Conservation (phyloP, 2,113 vertebrate genomes). For the Orthonyx spaldingii region DNA sequence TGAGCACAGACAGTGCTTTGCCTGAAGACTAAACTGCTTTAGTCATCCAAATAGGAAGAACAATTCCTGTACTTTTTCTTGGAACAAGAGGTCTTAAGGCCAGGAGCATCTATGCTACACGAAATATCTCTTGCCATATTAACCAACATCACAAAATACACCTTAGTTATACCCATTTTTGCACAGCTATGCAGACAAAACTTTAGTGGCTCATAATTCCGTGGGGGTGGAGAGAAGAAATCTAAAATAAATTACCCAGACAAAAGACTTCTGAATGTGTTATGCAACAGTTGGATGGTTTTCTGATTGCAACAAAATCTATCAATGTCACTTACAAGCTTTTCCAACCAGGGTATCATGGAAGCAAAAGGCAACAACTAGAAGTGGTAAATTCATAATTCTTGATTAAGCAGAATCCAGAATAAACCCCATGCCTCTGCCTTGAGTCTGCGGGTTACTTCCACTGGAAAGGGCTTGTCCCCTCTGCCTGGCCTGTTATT, state of each 20-base stretch:
- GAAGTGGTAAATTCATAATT: neutral
- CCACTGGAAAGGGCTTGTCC: slow-evolving; percentile 31
- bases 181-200: neutral
- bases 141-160: neutral
- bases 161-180: neutral
- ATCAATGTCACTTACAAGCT: neutral
- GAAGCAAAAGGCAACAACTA: neutral
- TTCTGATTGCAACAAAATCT: neutral
- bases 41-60: slow-evolving; percentile 15
- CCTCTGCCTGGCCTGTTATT: slow-evolving; percentile 47
- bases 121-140: neutral
- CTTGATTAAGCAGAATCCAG: neutral
- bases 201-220: neutral
- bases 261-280: neutral
- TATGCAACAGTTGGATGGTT: neutral
- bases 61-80: neutral
- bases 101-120: neutral
- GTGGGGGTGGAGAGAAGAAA: neutral
- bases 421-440: neutral
- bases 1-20: slow-evolving; percentile 16
- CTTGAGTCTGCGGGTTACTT: neutral
- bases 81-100: slow-evolving; percentile 6
- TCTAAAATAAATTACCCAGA: neutral
- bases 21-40: slow-evolving; percentile 28
- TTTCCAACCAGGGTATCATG: neutral